Conservation (phyloP, 2,113 vertebrate genomes). For the Sceloporus tristichus region DNA sequence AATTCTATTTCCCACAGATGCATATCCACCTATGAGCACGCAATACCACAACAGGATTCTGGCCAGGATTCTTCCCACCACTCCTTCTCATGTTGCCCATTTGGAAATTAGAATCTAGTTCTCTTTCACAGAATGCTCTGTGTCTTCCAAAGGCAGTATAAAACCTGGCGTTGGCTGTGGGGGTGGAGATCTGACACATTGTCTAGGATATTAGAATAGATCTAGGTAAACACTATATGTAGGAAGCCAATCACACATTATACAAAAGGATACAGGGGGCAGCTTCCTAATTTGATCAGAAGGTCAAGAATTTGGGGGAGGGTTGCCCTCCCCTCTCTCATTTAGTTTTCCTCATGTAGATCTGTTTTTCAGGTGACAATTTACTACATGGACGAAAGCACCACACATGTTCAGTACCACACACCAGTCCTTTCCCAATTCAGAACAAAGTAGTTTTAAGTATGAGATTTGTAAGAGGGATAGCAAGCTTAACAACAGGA, state of each 20-base stretch:
- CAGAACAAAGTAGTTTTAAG: neutral
- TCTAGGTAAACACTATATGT: neutral
- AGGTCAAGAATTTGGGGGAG: neutral
- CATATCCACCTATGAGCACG: no score
- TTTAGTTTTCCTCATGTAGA: neutral
- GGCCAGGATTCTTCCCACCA: no score
- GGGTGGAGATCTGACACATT: neutral
- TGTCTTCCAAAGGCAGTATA: neutral
- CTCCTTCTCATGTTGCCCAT: no score
- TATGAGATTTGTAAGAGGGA: neutral
- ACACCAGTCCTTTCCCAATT: neutral
- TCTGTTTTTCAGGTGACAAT: neutral
- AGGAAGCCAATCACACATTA: neutral
- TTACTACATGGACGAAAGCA: neutral
- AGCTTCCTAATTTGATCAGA: neutral
- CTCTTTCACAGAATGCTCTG: neutral
- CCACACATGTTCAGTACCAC: neutral
- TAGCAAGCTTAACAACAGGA: neutral
- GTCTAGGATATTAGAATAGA: neutral
- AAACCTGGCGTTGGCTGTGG: neutral
- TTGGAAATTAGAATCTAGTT: no score
- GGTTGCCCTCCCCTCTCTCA: neutral
- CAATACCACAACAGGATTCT: no score
- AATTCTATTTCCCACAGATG: no score
- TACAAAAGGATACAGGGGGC: neutral